A percentile compares a stretch with the other conserved stretches of the same genome.
Evolutionary conservation across 1,140 invertebrate species (phyloP).

Genomic region (Adoxophyes honmai): DNA sequence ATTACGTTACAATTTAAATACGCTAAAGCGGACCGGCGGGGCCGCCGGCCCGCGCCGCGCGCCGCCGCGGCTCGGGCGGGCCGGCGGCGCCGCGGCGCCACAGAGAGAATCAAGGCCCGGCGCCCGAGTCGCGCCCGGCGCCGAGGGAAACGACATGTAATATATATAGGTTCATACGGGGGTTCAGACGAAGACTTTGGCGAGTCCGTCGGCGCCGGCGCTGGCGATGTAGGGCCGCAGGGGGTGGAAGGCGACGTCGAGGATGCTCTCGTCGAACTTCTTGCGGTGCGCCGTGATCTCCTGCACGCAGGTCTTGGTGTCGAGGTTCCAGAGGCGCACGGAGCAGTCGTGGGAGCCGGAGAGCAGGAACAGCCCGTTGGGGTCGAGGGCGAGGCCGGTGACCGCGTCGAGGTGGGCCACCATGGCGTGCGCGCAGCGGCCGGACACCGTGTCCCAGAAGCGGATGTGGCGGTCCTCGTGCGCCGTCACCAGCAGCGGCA

Average conservation of each 20-base stretch:
- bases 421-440: conserved; percentile 97
- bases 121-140: no score
- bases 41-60: conserved; percentile 18
- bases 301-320: conserved; percentile 99
- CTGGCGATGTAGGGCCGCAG: conserved; percentile 98
- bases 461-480: conserved; percentile 99
- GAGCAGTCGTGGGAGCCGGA: conserved; percentile 99
- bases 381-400: conserved; percentile 98
- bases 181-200: conserved; percentile 95
- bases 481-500: conserved; percentile 96
- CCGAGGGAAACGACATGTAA: conserved; percentile 38
- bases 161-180: conserved; percentile 33
- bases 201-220: conserved; percentile 98
- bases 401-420: conserved; percentile 99
- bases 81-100: conserved; percentile 29
- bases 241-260: conserved; percentile 99
- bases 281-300: conserved; percentile 99
- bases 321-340: conserved; percentile 99
- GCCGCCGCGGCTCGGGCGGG: conserved; percentile 17
- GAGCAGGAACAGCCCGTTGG: conserved; percentile 97
- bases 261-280: conserved; percentile 99
- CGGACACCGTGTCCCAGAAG: conserved; percentile 98
- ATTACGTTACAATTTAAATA: conserved; percentile 61
- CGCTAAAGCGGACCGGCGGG: conserved; percentile 39
- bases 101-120: conserved; percentile 23